Evolutionary conservation across 30 jellyfish, hydroid and myxozoan genomes (phyloP).

Genomic region (Cassiopea andromeda): DNA sequence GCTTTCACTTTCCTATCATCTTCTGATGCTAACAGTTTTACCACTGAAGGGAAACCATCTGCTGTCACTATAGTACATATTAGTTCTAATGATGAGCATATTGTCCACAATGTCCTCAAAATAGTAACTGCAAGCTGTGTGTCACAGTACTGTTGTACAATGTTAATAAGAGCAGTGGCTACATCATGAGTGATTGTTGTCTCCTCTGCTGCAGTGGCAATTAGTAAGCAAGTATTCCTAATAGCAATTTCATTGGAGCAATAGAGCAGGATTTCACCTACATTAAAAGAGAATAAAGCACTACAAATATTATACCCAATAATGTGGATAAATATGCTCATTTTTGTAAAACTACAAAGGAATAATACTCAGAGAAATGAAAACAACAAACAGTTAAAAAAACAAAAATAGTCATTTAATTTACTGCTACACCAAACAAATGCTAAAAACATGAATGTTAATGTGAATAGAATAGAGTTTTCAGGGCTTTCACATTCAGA

Average conservation of each 20-base stretch:
- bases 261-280: constrained; percentile 6
- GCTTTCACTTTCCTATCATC: constrained; percentile 21
- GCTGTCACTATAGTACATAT: constrained; percentile 13
- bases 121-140: constrained; percentile 9
- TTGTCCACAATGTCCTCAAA: constrained; percentile 43
- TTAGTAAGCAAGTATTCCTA: constrained; percentile 8
- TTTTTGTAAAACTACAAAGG: too few species aligned
- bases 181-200: not conserved
- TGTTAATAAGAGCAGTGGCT: constrained; percentile 17
- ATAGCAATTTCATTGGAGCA: constrained; percentile 1
- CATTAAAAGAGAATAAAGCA: not conserved
- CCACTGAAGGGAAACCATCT: constrained; percentile 33
- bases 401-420: too few species aligned
- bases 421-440: too few species aligned
- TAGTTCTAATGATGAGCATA: not conserved
- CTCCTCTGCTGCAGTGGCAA: not conserved
- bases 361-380: too few species aligned
- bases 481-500: too few species aligned
- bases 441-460: too few species aligned
- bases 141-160: constrained; percentile 10
- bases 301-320: too few species aligned
- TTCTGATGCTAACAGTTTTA: constrained; percentile 20
- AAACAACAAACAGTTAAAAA: too few species aligned
- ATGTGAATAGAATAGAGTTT: too few species aligned
- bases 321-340: too few species aligned